Base-by-base conservation (phyloP, 2,113 vertebrate species). In the Elaphurus davidianus region DNA sequence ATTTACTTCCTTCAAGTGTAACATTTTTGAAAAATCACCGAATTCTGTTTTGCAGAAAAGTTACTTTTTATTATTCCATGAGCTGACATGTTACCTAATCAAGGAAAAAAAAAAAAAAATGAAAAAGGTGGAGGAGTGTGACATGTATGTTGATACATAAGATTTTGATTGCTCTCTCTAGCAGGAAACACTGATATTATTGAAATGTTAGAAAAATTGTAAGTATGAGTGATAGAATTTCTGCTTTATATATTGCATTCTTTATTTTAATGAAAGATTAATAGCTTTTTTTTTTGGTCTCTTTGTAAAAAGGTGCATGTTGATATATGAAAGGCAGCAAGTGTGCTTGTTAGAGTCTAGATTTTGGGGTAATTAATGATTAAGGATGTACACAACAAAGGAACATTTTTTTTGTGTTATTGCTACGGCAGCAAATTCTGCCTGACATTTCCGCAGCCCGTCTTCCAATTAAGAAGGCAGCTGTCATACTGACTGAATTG, bases 401-500 rank as follows among this genome's bases (percentile, higher is more conserved):
- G 28, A 13, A 28, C 76, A 28, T 9, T 79, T 84, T 90, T 36
- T 36, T 0, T 91, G 25, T 91, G 36, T 84, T 67, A 91, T 12
- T 89, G 40, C 87, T 91, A 96, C 96, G 67, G 57, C 57, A 98
- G 62, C 87, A 85, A 87, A 96, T 94, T 85, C 74, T 84, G 17
- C 78, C 89, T 94, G 87, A 91, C 91, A 74, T 85, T 94, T 96
- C 74, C 23, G 43, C 12, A 43, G 87, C 79, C 74, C 12, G 30
- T 79, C n/a, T 25, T 90, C 97, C 97, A 96, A 96, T 98, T 97
- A 97, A 93, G 89, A 94, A 98, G 64, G 84, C 74, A 96, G 89
- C 93, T 97, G 97, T 95, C 97, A 96, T 55, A 55, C 28, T 95
- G 86, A 82, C 84, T 88, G 82, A 74, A 89, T 59, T 96, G 83